Base-by-base conservation (phyloP, 2,797 vertebrate genomes). In the Lerista edwardsae region DNA sequence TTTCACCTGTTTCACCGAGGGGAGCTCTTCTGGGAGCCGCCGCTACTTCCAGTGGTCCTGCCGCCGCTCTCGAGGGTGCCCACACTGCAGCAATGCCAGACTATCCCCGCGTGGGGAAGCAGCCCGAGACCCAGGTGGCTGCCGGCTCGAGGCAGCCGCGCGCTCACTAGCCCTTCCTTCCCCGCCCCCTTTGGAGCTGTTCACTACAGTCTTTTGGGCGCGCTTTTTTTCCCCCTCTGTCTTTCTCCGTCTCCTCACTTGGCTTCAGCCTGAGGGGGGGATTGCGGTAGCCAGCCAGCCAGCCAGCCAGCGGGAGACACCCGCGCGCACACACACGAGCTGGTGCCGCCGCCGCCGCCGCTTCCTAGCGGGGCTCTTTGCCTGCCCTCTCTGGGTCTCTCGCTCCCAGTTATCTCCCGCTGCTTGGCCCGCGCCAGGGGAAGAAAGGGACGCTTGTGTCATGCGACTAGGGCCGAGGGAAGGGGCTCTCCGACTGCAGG, bases 381-480 rank as follows among this genome's bases (percentile, higher is more conserved):
- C 85, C 77, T 62, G 57, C 69, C 87, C 88, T 78, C 84, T 82
- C 88, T 1, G 75, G 27, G 12, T 73, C 4, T 39, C 81, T 39
- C 9, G 84, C 78, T 23, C 78, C 31, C 76, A 23, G 71, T 41
- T 39, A 4, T 29, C 79, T 88, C 82, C 80, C 27, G 84, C 91
- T 84, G 89, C 92, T 88, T 81, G 65, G 79, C 91, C 85, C 39
- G 72, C 67, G 85, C 84, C 5, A 74, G 75, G 88, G 75, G 75
- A 29, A 73, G 83, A 72, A 85, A 93, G 80, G 93, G 91, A 86
- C 64, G 83, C 90, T 85, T 68, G 94, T 94, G 95, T 90, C 93
- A 95, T 95, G 95, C 93, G 36, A 83, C 68, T 87, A 87, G 89
- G 61, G 92, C 94, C 92, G 83, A 90, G 94, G 80, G 93, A 93